Evolutionary conservation across 2,797 vertebrate species (phyloP), one percentile per base, ranked within the genome.

Genomic region (Perodicticus potto): DNA sequence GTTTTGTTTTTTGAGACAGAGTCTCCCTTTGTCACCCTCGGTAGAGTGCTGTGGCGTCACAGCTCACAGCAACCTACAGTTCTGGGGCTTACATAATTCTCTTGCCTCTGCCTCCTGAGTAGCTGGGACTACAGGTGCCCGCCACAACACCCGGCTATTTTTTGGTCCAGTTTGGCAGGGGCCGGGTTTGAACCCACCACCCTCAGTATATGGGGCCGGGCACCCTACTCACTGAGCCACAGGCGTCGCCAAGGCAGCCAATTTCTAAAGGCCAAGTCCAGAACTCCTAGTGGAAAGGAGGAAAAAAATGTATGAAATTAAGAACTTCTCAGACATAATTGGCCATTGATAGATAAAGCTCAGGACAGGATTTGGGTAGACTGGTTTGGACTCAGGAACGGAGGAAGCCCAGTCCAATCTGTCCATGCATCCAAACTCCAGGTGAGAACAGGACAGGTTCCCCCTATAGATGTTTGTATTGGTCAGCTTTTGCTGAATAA

Each of bases 181-280:
- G 13, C 49, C 13, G 13, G 49, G 49, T 49, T 49, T 3, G 49
- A 49, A 49, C 49, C 49, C 13, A 3, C 13, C 49, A 49, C 13
- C 49, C 49, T 49, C 49, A 49, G 13, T 49, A 49, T 49, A 49
- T 49, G 49, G 49, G 49, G 49, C 49, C 13, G 13, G 13, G 49
- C 13, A 13, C 49, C 49, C 13, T 49, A 49, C 49, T 14, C 13
- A 49, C 49, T 49, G 49, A 49, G 49, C 49, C 49, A 49, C 49
- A 49, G 49, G 13, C 13, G 13, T 13, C 13, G 3, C 49, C 29
- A 61, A n/a, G 59, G 85, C 61, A 81, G 76, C 22, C 6, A 76
- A 53, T 72, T 92, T 87, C 72, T 84, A 70, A 92, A 92, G 19
- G 81, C 91, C 70, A 76, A 94, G 32, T 22, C 70, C 19, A 37